Percentiles rank a stretch among this genome's conserved stretches.
Evolutionary conservation across 2,797 vertebrate genomes (phyloP).

Genomic region (Takifugu rubripes): DNA sequence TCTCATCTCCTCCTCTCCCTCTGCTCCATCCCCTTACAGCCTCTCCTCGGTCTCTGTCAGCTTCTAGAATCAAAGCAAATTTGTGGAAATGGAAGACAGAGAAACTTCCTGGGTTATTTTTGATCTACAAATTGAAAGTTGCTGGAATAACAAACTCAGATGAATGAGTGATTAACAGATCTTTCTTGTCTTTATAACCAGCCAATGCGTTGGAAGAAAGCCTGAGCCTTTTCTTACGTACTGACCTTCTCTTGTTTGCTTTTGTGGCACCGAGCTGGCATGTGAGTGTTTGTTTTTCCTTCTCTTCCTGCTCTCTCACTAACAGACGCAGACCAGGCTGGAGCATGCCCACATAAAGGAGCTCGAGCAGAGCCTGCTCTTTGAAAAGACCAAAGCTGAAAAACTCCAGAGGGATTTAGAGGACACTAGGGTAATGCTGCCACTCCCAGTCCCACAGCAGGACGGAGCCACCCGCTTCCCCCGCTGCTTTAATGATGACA

Average conservation of each 20-base stretch:
- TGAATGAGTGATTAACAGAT: conserved; percentile 8
- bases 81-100: not conserved
- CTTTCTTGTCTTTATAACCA: conserved; percentile 5
- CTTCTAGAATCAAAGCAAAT: conserved; percentile 57
- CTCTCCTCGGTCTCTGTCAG: conserved; percentile 14
- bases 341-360: conserved; percentile 99
- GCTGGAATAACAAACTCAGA: conserved; percentile 12
- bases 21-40: conserved; percentile 10
- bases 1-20: conserved; percentile 14
- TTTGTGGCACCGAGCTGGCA: conserved; percentile 81
- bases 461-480: conserved; percentile 3
- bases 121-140: not conserved
- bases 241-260: conserved; percentile 40
- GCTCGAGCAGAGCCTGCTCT: conserved; percentile 98
- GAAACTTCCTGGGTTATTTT: not conserved
- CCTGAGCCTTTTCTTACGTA: conserved; percentile 19
- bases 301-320: conserved; percentile 92
- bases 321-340: conserved; percentile 99
- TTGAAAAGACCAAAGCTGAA: conserved; percentile 99
- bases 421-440: conserved; percentile 97
- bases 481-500: conserved; percentile 16
- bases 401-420: conserved; percentile 99
- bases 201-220: conserved; percentile 12
- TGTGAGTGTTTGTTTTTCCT: conserved; percentile 59
- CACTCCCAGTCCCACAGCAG: conserved; percentile 28